Evolutionary conservation across 2,113 vertebrate species (phyloP).

Genomic region (Geococcyx californianus): DNA sequence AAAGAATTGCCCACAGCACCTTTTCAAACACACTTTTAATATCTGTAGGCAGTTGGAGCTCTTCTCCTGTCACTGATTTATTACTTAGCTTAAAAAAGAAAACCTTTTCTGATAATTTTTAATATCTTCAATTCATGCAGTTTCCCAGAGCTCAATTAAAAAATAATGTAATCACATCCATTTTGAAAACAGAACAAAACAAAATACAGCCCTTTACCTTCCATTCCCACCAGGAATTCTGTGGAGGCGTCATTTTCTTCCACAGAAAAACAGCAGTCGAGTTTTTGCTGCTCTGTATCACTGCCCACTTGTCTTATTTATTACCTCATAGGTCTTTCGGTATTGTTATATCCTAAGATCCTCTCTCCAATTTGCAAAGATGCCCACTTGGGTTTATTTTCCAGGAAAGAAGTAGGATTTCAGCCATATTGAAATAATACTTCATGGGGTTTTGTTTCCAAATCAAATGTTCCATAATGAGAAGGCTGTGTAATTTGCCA

Average conservation of each 20-base stretch:
- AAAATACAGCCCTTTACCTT: background rate
- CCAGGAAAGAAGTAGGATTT: background rate
- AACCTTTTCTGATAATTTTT: background rate
- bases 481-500: background rate
- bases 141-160: background rate
- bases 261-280: background rate
- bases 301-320: background rate
- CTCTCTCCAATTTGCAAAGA: background rate
- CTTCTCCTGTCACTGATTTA: background rate
- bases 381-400: background rate
- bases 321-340: background rate
- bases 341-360: background rate
- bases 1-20: background rate
- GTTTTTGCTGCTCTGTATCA: background rate
- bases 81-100: background rate
- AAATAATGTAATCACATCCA: background rate
- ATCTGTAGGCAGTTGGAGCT: background rate
- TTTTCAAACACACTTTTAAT: background rate
- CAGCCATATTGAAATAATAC: background rate
- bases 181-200: background rate
- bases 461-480: background rate
- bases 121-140: background rate
- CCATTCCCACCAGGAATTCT: background rate
- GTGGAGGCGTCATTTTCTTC: background rate
- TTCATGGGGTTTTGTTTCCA: background rate